phyloP scores from a whole-genome alignment of 2,113 vertebrate genomes.

The Rostratula benghalensis region DNA sequence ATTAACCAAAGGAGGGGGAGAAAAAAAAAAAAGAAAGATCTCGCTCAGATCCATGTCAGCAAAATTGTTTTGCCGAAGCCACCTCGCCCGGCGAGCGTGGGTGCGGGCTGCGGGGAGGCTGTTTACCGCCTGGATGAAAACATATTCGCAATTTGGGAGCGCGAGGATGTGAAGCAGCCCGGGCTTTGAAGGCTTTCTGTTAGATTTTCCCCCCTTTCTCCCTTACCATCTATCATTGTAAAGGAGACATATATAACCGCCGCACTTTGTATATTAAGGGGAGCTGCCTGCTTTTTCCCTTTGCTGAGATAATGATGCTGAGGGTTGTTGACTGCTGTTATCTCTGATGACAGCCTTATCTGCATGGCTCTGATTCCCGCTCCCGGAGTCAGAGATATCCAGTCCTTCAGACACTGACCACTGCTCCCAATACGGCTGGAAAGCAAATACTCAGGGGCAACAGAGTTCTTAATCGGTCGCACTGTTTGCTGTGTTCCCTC shows the following conservation, averaged over 20 bases:
- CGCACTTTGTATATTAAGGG: slow-evolving; percentile 68
- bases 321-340: slow-evolving; percentile 78
- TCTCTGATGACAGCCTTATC: slow-evolving; percentile 78
- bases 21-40: not conserved
- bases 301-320: slow-evolving; percentile 71
- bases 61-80: not conserved
- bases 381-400: slow-evolving; percentile 62
- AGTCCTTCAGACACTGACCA: slow-evolving; percentile 67
- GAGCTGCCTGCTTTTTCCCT: slow-evolving; percentile 68
- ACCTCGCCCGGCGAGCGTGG: not conserved
- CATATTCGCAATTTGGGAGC: slow-evolving; percentile 7
- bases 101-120: not conserved
- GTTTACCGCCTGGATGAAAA: not conserved
- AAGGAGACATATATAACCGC: slow-evolving; percentile 73
- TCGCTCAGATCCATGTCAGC: not conserved
- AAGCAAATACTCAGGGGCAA: not conserved
- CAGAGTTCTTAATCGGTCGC: not conserved
- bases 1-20: not conserved
- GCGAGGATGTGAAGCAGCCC: slow-evolving; percentile 32
- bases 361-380: slow-evolving; percentile 74
- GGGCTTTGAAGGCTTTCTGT: slow-evolving; percentile 68
- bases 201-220: slow-evolving; percentile 59
- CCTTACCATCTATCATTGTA: slow-evolving; percentile 71
- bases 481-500: not conserved
- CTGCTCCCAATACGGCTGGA: slow-evolving; percentile 44